Evolutionary conservation across 2,888 invertebrate species (phyloP).

Genomic region (Synanthedon formicaeformis): DNA sequence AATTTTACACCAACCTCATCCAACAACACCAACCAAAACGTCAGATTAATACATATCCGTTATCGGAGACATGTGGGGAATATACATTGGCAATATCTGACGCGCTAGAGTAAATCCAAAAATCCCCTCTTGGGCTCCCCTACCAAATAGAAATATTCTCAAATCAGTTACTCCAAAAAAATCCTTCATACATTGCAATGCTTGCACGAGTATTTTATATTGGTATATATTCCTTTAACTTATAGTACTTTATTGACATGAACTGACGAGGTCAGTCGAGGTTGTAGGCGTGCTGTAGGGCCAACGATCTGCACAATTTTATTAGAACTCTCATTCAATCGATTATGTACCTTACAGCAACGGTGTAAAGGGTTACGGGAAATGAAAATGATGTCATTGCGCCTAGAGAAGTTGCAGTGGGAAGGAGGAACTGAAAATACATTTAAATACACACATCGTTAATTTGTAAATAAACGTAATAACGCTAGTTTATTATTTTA

Average conservation of each 20-base stretch:
- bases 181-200: neutral
- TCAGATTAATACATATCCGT: no score
- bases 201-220: neutral
- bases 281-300: conserved; percentile 18
- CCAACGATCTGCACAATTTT: neutral
- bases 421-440: conserved; percentile 15
- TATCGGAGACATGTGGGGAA: no score
- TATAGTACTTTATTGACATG: conserved; percentile 14
- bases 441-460: conserved; percentile 3
- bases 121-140: no score
- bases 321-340: neutral
- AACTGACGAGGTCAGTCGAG: conserved; percentile 12
- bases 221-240: neutral
- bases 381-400: conserved; percentile 2
- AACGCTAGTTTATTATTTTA: no score
- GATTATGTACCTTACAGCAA: neutral
- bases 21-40: no score
- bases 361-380: neutral
- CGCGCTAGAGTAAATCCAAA: no score
- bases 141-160: no score
- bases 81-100: no score
- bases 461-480: conserved; percentile 3
- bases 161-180: no score
- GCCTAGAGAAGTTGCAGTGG: conserved; percentile 7
- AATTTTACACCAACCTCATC: no score